These are phyloP conservation scores for Holotrichia oblita DNA, from an alignment of 1,140 invertebrate species.

Conservation along the genomic window DNA sequence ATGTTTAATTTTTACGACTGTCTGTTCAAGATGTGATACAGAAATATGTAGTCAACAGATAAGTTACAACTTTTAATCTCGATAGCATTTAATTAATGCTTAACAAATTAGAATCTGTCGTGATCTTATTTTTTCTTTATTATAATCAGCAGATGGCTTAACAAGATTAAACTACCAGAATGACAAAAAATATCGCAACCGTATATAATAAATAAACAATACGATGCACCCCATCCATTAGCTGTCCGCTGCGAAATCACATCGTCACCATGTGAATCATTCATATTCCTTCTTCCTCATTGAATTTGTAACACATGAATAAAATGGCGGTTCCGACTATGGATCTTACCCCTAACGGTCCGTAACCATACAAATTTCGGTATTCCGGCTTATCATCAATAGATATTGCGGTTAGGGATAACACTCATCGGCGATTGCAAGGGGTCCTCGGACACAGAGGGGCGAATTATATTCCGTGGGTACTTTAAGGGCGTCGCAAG, in stretches of 20 bases:
- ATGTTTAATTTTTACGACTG: no score
- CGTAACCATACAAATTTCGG: slow-evolving; percentile 38
- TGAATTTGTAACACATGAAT: slow-evolving; percentile 31
- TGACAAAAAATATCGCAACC: no score
- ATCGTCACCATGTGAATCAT: slow-evolving; percentile 26
- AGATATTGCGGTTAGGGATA: slow-evolving; percentile 31
- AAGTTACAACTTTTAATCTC: no score
- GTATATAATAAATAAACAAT: slow-evolving; percentile 30
- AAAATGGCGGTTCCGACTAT: slow-evolving; percentile 38
- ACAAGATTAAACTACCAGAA: no score
- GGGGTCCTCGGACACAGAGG: neutral
- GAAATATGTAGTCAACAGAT: no score
- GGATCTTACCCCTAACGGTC: slow-evolving; percentile 23
- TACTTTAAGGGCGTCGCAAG: slow-evolving; percentile 36
- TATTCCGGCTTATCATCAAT: slow-evolving; percentile 28
- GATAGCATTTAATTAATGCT: no score
- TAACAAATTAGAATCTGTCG: no score
- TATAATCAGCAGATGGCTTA: no score
- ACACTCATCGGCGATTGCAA: neutral
- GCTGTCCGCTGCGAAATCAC: neutral
- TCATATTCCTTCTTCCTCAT: slow-evolving; percentile 32
- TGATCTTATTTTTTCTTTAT: no score
- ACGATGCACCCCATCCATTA: neutral
- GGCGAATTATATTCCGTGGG: slow-evolving; percentile 34
- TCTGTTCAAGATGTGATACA: no score